Evolutionary conservation across 2,797 vertebrate species (phyloP).

Genomic region (Macropodus opercularis): DNA sequence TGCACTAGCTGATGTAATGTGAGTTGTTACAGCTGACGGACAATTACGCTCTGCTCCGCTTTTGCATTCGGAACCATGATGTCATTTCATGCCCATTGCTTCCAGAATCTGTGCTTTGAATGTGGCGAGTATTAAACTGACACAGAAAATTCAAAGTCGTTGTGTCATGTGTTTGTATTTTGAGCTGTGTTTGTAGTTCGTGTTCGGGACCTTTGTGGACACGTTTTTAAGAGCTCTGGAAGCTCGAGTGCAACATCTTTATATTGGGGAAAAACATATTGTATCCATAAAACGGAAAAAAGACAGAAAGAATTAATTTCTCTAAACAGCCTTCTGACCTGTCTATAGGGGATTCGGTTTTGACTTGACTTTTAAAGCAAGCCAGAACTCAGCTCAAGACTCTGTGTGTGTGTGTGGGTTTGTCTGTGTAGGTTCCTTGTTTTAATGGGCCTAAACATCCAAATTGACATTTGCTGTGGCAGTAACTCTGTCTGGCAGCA

Average conservation of each 20-base stretch:
- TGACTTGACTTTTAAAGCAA: slow-evolving; percentile 69
- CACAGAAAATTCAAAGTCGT: not conserved
- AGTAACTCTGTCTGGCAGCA: slow-evolving; percentile 46
- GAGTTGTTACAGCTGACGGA: slow-evolving; percentile 51
- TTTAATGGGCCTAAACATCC: slow-evolving; percentile 55
- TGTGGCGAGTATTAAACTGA: slow-evolving; percentile 19
- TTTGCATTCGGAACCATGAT: slow-evolving; percentile 28
- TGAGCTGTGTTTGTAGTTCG: slow-evolving; percentile 22
- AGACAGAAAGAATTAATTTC: slow-evolving; percentile 68
- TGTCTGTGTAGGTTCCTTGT: slow-evolving; percentile 23
- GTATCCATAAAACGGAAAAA: slow-evolving; percentile 67
- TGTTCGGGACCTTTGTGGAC: slow-evolving; percentile 12
- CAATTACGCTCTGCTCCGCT: slow-evolving; percentile 38
- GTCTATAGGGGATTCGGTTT: slow-evolving; percentile 60
- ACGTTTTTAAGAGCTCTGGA: slow-evolving; percentile 21
- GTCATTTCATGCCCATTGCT: slow-evolving; percentile 33
- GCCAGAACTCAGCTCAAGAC: slow-evolving; percentile 52
- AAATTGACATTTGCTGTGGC: slow-evolving; percentile 55
- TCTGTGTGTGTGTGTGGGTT: slow-evolving; percentile 16
- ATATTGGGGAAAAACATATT: slow-evolving; percentile 63
- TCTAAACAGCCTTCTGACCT: slow-evolving; percentile 64
- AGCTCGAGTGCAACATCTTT: slow-evolving; percentile 37
- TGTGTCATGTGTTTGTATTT: not conserved
- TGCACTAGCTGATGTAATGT: slow-evolving; percentile 25
- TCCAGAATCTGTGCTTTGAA: slow-evolving; percentile 8